Conservation (phyloP, 2,888 invertebrate genomes). For the Brachypterus glaber region DNA sequence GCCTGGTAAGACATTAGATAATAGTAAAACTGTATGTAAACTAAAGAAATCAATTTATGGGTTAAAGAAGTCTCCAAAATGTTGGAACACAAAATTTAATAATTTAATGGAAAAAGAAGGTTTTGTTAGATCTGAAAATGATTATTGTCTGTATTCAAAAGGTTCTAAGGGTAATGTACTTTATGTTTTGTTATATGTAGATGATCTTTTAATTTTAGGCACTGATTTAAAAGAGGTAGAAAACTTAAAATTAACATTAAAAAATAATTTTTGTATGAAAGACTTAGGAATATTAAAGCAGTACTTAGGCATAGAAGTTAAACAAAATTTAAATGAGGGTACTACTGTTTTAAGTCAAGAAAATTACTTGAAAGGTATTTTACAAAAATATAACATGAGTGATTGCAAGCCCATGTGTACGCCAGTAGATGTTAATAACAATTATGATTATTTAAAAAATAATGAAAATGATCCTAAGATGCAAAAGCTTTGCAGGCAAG, state of each 20-base stretch:
- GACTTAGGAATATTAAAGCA: not conserved
- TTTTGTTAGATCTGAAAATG: conserved; percentile 18
- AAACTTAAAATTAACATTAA: not conserved
- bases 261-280: too few relatives aligned
- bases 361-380: not conserved
- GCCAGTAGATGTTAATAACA: conserved; percentile 16
- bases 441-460: conserved; percentile 11
- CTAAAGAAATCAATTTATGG: conserved; percentile 23
- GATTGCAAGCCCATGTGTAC: conserved; percentile 3
- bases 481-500: conserved; percentile 15
- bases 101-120: conserved; percentile 7
- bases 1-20: conserved; percentile 8
- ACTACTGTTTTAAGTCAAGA: not conserved
- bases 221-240: conserved; percentile 3
- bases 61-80: conserved; percentile 15
- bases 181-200: conserved; percentile 18
- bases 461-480: conserved; percentile 7
- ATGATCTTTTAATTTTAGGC: conserved; percentile 16
- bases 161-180: conserved; percentile 2
- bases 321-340: not conserved
- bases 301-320: not conserved
- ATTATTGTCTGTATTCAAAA: conserved; percentile 19
- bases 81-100: conserved; percentile 14
- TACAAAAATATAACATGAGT: not conserved
- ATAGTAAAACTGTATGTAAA: conserved; percentile 17